Evolutionary conservation across 2,113 vertebrate genomes (phyloP).

Genomic region (Sceloporus undulatus): DNA sequence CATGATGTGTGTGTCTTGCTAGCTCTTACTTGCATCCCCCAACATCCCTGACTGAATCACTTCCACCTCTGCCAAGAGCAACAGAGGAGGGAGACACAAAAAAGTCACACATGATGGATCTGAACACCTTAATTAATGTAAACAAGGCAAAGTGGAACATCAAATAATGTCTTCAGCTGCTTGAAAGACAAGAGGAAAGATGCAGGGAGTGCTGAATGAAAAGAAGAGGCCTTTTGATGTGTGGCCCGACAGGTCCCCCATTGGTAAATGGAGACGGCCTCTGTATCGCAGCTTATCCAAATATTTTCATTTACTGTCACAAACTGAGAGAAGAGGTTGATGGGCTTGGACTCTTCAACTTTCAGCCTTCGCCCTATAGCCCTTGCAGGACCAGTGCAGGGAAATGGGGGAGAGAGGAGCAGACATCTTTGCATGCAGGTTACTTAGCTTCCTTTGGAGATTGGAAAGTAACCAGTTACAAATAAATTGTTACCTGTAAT

Average conservation of each 20-base stretch:
- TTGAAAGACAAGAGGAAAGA: conserved; percentile 78
- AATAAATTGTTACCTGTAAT: neutral
- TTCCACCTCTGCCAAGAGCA: conserved; percentile 41
- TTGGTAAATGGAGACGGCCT: conserved; percentile 81
- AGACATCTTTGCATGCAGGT: neutral
- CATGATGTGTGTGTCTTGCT: conserved; percentile 48
- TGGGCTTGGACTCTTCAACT: conserved; percentile 77
- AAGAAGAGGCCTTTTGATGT: conserved; percentile 76
- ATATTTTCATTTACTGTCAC: conserved; percentile 84
- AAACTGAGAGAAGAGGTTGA: conserved; percentile 73
- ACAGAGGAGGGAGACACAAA: conserved; percentile 27
- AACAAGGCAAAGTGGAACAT: conserved; percentile 83
- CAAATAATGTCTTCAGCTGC: conserved; percentile 74
- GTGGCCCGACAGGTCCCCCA: conserved; percentile 65
- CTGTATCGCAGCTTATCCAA: conserved; percentile 81
- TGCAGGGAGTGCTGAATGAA: conserved; percentile 68
- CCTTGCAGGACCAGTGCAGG: neutral
- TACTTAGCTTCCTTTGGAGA: neutral
- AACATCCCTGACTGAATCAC: conserved; percentile 40
- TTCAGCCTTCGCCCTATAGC: conserved; percentile 69
- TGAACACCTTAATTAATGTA: conserved; percentile 79
- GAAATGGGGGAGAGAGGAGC: conserved; percentile 16
- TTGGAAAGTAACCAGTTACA: neutral
- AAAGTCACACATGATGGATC: conserved; percentile 79
- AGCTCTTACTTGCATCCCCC: conserved; percentile 19